These are phyloP conservation scores for Copsychus sechellarum DNA, from an alignment of 2,113 vertebrate genomes.

Conservation along the genomic window DNA sequence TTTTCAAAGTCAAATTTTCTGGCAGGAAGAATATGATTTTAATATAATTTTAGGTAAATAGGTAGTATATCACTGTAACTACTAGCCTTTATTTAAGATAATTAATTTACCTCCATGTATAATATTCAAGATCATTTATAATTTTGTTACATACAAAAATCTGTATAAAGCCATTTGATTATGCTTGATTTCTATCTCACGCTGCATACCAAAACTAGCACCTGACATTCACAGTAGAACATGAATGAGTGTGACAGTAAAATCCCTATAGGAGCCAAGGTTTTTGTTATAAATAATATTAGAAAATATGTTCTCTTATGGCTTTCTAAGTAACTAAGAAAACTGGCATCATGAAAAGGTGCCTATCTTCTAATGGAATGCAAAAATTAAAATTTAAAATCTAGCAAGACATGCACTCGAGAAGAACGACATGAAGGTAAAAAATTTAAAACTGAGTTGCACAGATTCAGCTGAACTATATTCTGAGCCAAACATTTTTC, in stretches of 20 bases:
- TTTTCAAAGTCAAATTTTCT: conserved; percentile 59
- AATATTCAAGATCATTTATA: conserved; percentile 38
- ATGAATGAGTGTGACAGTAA: background rate
- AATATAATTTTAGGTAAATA: conserved; percentile 53
- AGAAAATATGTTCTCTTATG: background rate
- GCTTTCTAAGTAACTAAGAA: conserved; percentile 6
- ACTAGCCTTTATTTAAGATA: conserved; percentile 29
- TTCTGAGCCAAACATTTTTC: background rate
- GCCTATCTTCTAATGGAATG: background rate
- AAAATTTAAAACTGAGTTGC: background rate
- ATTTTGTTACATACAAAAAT: background rate
- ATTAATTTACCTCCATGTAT: conserved; percentile 1
- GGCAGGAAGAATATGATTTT: conserved; percentile 41
- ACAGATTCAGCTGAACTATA: background rate
- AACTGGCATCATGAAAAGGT: background rate
- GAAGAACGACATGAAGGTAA: background rate
- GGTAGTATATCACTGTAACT: background rate
- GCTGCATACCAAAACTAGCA: background rate
- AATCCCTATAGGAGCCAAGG: background rate
- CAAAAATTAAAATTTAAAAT: conserved; percentile 10
- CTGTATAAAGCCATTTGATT: background rate
- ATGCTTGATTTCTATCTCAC: conserved; percentile 15
- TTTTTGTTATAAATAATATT: conserved; percentile 32
- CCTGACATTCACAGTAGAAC: background rate
- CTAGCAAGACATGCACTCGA: background rate